Evolutionary conservation across 1,140 invertebrate species (phyloP).

Genomic region (Papilio glaucus): DNA sequence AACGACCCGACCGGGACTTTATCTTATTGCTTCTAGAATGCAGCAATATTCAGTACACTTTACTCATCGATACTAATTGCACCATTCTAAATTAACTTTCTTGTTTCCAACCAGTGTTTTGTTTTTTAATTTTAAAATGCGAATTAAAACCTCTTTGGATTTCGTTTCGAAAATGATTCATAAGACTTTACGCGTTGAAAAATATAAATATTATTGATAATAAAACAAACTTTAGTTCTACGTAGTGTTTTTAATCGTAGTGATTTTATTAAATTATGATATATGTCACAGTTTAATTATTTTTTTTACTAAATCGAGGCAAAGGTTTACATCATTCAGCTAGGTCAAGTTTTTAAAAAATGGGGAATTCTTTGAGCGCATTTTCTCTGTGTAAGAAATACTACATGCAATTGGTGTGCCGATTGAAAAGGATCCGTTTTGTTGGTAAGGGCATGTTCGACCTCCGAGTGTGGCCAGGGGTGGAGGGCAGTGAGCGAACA

Average conservation of each 20-base stretch:
- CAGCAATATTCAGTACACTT: neutral
- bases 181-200: conserved; percentile 6
- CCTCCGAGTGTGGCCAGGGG: conserved; percentile 90
- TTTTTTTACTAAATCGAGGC: neutral
- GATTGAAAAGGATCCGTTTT: conserved; percentile 46
- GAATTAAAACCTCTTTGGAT: neutral
- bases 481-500: conserved; percentile 89
- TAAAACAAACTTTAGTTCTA: neutral
- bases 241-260: neutral
- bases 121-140: neutral
- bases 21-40: conserved; percentile 1
- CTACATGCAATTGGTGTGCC: conserved; percentile 44
- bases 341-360: too few relatives aligned
- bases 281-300: neutral
- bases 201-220: conserved; percentile 11
- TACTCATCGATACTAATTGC: neutral
- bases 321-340: neutral
- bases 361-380: conserved; percentile 46
- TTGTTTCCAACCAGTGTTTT: conserved; percentile 3
- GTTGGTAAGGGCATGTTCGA: conserved; percentile 88
- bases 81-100: neutral
- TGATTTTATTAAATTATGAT: neutral
- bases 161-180: neutral
- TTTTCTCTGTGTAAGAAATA: conserved; percentile 51
- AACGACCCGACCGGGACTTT: neutral